phyloP scores from a whole-genome alignment of 2,797 vertebrate species.

The Labroides dimidiatus region DNA sequence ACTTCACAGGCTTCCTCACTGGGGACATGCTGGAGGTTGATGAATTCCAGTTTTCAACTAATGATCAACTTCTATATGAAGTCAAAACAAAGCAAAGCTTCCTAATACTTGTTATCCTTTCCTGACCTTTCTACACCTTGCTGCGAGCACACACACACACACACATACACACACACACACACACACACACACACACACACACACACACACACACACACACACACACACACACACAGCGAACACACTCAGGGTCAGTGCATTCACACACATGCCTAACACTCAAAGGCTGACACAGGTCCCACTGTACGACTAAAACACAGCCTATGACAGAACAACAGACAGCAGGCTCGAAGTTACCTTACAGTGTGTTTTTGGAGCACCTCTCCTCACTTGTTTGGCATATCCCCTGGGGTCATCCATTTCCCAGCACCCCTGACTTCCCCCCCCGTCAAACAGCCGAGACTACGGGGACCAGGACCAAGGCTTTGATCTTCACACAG shows the following conservation, averaged over 20 bases:
- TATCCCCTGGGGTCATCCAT: conserved; percentile 72
- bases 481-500: conserved; percentile 83
- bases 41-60: conserved; percentile 79
- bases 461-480: conserved; percentile 70
- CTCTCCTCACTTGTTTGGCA: conserved; percentile 64
- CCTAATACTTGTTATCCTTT: conserved; percentile 71
- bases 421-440: conserved; percentile 74
- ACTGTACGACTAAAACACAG: conserved; percentile 20
- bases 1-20: conserved; percentile 75
- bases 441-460: conserved; percentile 65
- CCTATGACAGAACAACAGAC: conserved; percentile 31
- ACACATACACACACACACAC: conserved; percentile 24
- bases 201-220: conserved; percentile 12
- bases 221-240: neutral
- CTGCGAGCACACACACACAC: conserved; percentile 34
- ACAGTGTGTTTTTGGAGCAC: conserved; percentile 58
- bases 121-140: conserved; percentile 73
- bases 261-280: neutral
- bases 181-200: neutral
- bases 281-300: conserved; percentile 25
- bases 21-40: conserved; percentile 76
- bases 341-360: conserved; percentile 38
- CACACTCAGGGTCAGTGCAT: neutral
- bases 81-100: conserved; percentile 72
- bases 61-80: conserved; percentile 80